Evolutionary conservation across 2,797 vertebrate species (phyloP).

Genomic region (Spheniscus humboldti): DNA sequence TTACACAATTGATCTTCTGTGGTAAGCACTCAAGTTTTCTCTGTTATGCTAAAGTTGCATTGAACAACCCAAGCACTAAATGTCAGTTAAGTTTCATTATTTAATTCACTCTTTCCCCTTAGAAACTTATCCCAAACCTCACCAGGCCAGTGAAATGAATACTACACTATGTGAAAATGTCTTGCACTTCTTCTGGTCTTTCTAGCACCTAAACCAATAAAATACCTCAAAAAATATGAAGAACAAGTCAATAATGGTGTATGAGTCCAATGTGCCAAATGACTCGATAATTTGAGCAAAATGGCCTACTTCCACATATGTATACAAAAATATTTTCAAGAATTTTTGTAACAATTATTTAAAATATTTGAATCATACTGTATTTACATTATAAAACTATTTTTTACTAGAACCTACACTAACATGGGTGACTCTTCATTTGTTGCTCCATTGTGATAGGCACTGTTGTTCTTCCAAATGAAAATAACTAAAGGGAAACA

Average conservation of each 20-base stretch:
- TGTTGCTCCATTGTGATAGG: not conserved
- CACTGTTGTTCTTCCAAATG: not conserved
- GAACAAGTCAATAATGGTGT: not conserved
- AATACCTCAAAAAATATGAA: not conserved
- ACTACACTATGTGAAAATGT: constrained; percentile 11
- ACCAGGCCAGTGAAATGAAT: constrained; percentile 22
- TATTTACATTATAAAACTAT: not conserved
- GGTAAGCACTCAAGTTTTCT: constrained; percentile 61
- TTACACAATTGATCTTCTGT: constrained; percentile 74
- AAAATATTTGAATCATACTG: not conserved
- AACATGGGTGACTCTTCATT: not conserved
- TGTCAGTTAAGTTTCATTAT: constrained; percentile 49
- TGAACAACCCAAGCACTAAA: constrained; percentile 52
- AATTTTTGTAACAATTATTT: not conserved
- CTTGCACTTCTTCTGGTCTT: not conserved
- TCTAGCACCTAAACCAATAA: not conserved
- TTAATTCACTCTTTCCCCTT: not conserved
- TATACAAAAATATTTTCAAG: not conserved
- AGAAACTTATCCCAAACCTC: not conserved
- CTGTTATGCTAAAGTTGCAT: constrained; percentile 43
- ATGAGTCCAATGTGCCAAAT: not conserved
- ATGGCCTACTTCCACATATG: not conserved
- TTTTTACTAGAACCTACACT: not conserved
- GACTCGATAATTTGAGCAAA: not conserved
- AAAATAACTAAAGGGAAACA: not conserved